Evolutionary conservation across 2,888 invertebrate genomes (phyloP), one percentile per base, ranked within the genome.

Genomic region (Idaea biselata): DNA sequence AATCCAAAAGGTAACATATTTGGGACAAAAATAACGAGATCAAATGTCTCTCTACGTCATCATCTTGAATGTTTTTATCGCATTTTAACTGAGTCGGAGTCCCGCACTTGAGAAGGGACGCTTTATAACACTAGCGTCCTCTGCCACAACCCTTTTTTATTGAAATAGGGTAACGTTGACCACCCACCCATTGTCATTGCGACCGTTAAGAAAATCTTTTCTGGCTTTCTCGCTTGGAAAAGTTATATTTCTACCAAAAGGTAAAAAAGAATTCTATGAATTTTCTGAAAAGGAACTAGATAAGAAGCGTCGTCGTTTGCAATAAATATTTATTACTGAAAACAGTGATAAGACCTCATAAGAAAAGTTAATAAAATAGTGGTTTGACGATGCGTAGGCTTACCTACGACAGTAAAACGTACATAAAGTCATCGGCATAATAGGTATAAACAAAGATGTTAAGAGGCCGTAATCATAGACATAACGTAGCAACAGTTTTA

Each of bases 51-150:
- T 44, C 44, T 44, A 44, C 11, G 44, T 44, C 44, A 44, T 44
- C 44, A 44, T 44, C 44, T 44, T 44, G 44, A 44, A 44, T 44
- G 44, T 44, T 44, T 44, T 44, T 44, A 44, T 44, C 44, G 44
- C 14, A 44, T 44, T 44, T 44, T 44, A 44, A 44, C 44, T 44
- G 11, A 44, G 44, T 44, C 44, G 44, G 44, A 44, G 44, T 44
- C 44, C 44, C 44, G 44, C 44, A 44, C 44, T 44, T 44, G 44
- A 44, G 44, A 44, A 44, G 44, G 44, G 44, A 44, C 44, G 44
- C 44, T 44, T 44, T 44, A 44, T 44, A 44, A 44, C 44, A 44
- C 44, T 44, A 44, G 44, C 44, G 11, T 44, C 44, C 44, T 44
- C 44, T 44, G 44, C 44, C 44, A 44, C 44, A 44, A 44, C 14